Evolutionary conservation across 2,888 invertebrate genomes (phyloP).

Genomic region (Stenoptilia bipunctidactyla): DNA sequence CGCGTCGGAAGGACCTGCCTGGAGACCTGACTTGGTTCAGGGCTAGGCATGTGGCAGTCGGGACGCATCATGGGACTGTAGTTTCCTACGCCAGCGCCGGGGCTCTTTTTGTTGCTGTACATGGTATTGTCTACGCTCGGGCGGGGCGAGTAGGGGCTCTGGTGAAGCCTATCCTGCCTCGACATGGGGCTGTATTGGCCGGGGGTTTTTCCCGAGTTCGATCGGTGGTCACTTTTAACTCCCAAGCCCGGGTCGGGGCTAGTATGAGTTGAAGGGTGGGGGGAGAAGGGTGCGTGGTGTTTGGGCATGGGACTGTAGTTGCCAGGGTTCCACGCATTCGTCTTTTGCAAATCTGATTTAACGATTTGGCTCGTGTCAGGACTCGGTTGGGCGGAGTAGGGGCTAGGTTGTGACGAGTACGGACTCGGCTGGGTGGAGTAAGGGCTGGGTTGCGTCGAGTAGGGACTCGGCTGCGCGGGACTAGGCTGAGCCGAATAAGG

Average conservation of each 20-base stretch:
- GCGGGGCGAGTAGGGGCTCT: conserved; percentile 55
- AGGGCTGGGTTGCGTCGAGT: conserved; percentile 56
- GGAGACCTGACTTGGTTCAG: conserved; percentile 37
- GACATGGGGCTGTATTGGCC: conserved; percentile 62
- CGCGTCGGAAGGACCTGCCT: conserved; percentile 26
- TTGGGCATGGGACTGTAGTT: conserved; percentile 61
- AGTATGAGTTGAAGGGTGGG: conserved; percentile 53
- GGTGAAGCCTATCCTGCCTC: conserved; percentile 48
- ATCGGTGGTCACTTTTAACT: conserved; percentile 42
- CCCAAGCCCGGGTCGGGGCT: conserved; percentile 54
- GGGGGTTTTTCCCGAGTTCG: conserved; percentile 44
- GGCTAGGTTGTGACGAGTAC: conserved; percentile 60
- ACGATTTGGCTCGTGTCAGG: conserved; percentile 62
- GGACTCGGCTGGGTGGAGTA: conserved; percentile 60
- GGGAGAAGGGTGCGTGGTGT: conserved; percentile 56
- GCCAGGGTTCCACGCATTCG: conserved; percentile 57
- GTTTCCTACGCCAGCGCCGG: conserved; percentile 37
- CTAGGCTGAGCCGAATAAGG: conserved; percentile 62
- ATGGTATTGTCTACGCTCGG: conserved; percentile 44
- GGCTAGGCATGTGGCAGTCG: conserved; percentile 52
- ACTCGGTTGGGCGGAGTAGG: conserved; percentile 59
- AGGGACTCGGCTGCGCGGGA: conserved; percentile 59
- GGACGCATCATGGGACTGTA: conserved; percentile 56
- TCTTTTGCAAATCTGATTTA: conserved; percentile 49
- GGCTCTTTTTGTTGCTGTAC: conserved; percentile 49